A percentile compares a stretch with the other conserved stretches of the same genome.
These are phyloP conservation scores for Meteorus cinctellus DNA, from an alignment of 2,888 invertebrate genomes.

Conservation along the genomic window DNA sequence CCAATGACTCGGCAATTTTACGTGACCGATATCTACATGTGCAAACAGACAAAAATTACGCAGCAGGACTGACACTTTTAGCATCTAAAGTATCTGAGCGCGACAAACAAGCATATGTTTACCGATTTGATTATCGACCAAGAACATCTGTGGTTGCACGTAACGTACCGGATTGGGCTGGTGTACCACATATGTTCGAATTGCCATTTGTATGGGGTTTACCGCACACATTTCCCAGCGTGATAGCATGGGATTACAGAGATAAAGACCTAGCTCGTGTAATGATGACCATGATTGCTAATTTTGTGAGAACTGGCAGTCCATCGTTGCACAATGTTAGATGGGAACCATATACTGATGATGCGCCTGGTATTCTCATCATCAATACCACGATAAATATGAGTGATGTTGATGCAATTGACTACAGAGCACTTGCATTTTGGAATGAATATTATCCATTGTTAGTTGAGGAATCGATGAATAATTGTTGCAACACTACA, in stretches of 20 bases:
- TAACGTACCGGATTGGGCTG: constrained; percentile 84
- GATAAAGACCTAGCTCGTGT: constrained; percentile 87
- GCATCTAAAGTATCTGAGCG: constrained; percentile 79
- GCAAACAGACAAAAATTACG: constrained; percentile 84
- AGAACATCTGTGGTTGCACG: constrained; percentile 79
- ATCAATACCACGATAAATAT: constrained; percentile 86
- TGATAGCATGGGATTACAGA: constrained; percentile 81
- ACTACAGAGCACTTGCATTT: constrained; percentile 86
- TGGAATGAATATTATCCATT: constrained; percentile 90
- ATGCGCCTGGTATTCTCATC: constrained; percentile 82
- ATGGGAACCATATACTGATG: constrained; percentile 83
- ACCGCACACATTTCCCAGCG: constrained; percentile 75
- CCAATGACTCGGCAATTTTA: constrained; percentile 77
- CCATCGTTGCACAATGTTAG: constrained; percentile 77
- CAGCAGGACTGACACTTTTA: constrained; percentile 81
- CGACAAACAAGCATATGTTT: constrained; percentile 78
- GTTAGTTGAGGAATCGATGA: constrained; percentile 81
- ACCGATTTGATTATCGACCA: constrained; percentile 83
- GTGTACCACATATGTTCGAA: constrained; percentile 88
- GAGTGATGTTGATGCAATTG: constrained; percentile 80
- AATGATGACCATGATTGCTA: constrained; percentile 87
- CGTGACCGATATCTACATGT: constrained; percentile 82
- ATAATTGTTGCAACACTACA: constrained; percentile 82
- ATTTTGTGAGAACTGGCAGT: constrained; percentile 84
- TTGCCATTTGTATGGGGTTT: constrained; percentile 88